Evolutionary conservation across 1,140 invertebrate genomes (phyloP), one percentile per base, ranked within the genome.

Genomic region (Procambarus virginalis): DNA sequence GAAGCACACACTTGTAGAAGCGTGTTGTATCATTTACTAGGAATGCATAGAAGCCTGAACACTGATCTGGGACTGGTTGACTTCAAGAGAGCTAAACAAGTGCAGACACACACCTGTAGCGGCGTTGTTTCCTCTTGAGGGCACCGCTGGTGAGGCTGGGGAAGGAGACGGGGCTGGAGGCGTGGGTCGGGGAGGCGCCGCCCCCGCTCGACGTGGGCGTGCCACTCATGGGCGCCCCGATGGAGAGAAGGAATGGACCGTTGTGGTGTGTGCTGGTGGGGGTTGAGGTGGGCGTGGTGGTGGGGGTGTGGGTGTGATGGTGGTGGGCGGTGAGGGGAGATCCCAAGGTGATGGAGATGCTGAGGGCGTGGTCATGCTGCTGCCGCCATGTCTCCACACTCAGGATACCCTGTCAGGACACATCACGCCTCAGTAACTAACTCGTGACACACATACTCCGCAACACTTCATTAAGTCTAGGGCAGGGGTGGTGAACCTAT

Each of bases 321-420:
- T 60, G 60, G 45, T 89, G 88, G 88, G 88, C 22, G 55, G 81
- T 73, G 20, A 89, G 22, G 58, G 88, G 88, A 3, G 88, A 48
- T 6, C 88, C 88, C 20, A 89, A 58, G 45, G 88, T 89, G 17
- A 89, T 89, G 73, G 88, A 89, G 80, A 89, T 89, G 20, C 88
- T 4, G 88, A 77, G 34, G 88, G 88, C 34, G 88, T 89, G 81
- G 88, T 89, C 88, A 89, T 89, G 73, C 81, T 89, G 75, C 81
- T 79, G 58, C 88, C 3, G 51, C 46, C 70, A 89, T 60, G n/a
- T 81, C 81, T 45, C 81, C 51, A 70, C 88, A 89, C n/a, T 89
- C 82, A 12, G 88, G 81, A 58, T 89, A 89, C 2, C 82, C 88
- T 89, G 88, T 0, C 10, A 64, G 55, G 55, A 12, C 12, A 12